phyloP scores from a whole-genome alignment of 1,140 invertebrate genomes.

The Dreissena polymorpha region DNA sequence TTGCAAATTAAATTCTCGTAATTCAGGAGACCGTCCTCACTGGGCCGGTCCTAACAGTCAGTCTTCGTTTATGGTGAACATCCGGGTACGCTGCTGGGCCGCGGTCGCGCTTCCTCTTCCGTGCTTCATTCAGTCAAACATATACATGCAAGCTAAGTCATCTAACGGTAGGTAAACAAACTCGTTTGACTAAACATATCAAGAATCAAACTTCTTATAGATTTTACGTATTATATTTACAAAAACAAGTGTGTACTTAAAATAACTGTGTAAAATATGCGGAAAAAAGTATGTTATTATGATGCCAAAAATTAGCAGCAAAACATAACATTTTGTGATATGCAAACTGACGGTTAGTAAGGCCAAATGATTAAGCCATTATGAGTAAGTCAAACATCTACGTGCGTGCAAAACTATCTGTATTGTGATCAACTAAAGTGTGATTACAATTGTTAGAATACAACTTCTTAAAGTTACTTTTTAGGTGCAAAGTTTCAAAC shows the following conservation, averaged over 20 bases:
- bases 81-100: neutral
- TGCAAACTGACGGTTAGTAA: no score
- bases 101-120: neutral
- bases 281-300: neutral
- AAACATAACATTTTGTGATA: no score
- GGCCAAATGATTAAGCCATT: no score
- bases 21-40: neutral
- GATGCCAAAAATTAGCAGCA: no score
- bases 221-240: neutral
- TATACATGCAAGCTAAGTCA: neutral
- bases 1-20: no score
- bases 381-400: no score
- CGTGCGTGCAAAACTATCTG: no score
- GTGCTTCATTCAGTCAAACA: neutral
- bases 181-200: neutral
- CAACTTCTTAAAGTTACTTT: no score
- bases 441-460: no score
- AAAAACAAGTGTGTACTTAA: neutral
- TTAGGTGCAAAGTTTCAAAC: no score
- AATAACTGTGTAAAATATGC: neutral
- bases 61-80: neutral
- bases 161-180: neutral
- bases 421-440: no score
- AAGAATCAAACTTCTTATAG: neutral
- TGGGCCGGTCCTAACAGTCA: constrained; percentile 1